phyloP scores from a whole-genome alignment of 1,140 invertebrate genomes.

The Calephelis nemesis region DNA sequence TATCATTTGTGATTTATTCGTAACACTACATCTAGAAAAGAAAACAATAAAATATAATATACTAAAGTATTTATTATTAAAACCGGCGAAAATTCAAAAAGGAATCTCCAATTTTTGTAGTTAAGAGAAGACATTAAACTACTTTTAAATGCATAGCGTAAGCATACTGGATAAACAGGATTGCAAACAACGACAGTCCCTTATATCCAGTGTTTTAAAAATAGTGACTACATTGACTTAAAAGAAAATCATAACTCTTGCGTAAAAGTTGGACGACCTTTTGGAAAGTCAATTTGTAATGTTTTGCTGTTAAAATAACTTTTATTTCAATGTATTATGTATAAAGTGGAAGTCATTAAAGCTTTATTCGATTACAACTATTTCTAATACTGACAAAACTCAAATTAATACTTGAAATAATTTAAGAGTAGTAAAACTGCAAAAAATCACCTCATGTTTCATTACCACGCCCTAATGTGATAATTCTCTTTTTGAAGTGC shows the following conservation, averaged over 20 bases:
- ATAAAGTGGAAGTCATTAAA: too few species aligned
- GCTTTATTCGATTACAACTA: too few species aligned
- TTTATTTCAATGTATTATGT: too few species aligned
- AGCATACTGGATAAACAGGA: neutral
- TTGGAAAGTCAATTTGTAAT: too few species aligned
- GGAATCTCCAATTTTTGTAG: slow-evolving; percentile 14
- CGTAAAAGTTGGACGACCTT: neutral
- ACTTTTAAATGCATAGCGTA: slow-evolving; percentile 3
- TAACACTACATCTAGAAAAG: neutral
- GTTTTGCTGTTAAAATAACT: too few species aligned
- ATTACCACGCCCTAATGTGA: too few species aligned
- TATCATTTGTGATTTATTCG: too few species aligned
- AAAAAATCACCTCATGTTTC: too few species aligned
- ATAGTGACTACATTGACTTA: neutral
- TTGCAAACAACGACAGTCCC: neutral
- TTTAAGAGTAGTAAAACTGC: too few species aligned
- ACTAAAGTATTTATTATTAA: neutral
- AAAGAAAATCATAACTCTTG: slow-evolving; percentile 1
- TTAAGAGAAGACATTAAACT: neutral
- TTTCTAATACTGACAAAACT: too few species aligned
- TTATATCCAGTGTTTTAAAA: neutral
- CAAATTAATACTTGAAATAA: too few species aligned
- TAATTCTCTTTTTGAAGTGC: too few species aligned
- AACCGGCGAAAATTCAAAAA: neutral
- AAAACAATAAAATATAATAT: neutral